Evolutionary conservation across 2,888 invertebrate genomes (phyloP).

Genomic region (Spicauda simplicius): DNA sequence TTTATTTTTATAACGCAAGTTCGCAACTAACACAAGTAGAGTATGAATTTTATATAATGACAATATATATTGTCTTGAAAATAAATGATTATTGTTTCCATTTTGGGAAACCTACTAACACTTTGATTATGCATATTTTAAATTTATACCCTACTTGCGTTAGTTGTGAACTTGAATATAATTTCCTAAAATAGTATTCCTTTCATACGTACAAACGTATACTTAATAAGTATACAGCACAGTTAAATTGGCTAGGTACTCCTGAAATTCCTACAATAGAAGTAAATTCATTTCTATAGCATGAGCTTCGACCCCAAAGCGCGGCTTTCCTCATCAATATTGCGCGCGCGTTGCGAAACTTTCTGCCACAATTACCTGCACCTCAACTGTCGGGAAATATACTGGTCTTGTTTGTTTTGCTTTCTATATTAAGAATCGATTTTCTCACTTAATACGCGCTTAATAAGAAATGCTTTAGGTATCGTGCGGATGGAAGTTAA

Average conservation of each 20-base stretch:
- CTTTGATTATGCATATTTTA: too few relatives aligned
- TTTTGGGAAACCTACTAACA: too few relatives aligned
- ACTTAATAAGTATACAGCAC: not conserved
- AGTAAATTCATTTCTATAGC: constrained; percentile 12
- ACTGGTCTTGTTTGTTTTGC: constrained; percentile 66
- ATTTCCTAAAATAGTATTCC: too few relatives aligned
- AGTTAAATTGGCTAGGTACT: not conserved
- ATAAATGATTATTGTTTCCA: too few relatives aligned
- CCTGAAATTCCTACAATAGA: constrained; percentile 4
- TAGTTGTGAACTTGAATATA: too few relatives aligned
- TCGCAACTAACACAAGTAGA: too few relatives aligned
- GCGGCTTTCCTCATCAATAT: constrained; percentile 69
- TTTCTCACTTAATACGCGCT: not conserved
- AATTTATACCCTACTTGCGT: too few relatives aligned
- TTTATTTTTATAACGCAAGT: too few relatives aligned
- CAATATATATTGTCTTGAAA: too few relatives aligned
- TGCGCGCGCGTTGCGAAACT: constrained; percentile 78
- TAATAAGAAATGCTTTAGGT: not conserved
- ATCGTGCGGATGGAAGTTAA: not conserved
- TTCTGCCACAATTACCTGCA: constrained; percentile 85
- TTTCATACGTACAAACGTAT: too few relatives aligned
- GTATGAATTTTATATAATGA: too few relatives aligned
- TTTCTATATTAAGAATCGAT: constrained; percentile 22
- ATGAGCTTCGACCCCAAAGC: constrained; percentile 17
- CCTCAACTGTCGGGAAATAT: constrained; percentile 84